Evolutionary conservation across 2,888 invertebrate genomes (phyloP), one percentile per base, ranked within the genome.

Genomic region (Xestia c-nigrum): DNA sequence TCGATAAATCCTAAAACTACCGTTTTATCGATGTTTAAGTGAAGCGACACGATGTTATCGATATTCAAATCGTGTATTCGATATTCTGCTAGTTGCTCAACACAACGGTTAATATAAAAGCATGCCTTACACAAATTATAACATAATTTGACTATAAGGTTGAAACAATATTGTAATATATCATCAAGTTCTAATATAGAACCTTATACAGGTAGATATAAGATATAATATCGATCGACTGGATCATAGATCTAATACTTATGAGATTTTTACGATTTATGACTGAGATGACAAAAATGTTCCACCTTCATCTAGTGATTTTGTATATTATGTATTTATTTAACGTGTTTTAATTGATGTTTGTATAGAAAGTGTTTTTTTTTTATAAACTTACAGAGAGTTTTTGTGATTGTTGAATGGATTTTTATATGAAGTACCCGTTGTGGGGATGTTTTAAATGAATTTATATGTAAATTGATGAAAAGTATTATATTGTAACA

Each of bases 241-340:
- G 88, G 84, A 83, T 87, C 88, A 87, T 80, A 87, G 87, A 87
- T 87, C 88, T 86, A 87, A 80, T 85, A 85, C 79, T 81, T 77
- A 81, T 87, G 90, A 90, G 89, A 90, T 90, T 89, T 80, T 76
- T 74, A 74, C 74, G 75, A 85, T 79, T 78, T 74, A 80, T 79
- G 89, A 91, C 91, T 90, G 91, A 91, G 85, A 86, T 82, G 88
- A 78, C 80, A 85, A 80, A 77, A 78, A 78, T 81, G 81, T 85
- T 88, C 89, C 89, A 91, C 89, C 89, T 87, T 81, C 82, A 74
- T 89, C 88, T 89, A 91, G 88, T 88, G 89, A 89, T 90, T 88
- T 77, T 86, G 84, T 88, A 86, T 91, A 90, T 89, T 88, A 78
- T 90, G 85, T 91, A 90, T 92, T 89, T 89, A 89, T 91, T 89